These are phyloP conservation scores for Cerastoderma edule DNA, from an alignment of 2,888 invertebrate genomes.

Conservation along the genomic window DNA sequence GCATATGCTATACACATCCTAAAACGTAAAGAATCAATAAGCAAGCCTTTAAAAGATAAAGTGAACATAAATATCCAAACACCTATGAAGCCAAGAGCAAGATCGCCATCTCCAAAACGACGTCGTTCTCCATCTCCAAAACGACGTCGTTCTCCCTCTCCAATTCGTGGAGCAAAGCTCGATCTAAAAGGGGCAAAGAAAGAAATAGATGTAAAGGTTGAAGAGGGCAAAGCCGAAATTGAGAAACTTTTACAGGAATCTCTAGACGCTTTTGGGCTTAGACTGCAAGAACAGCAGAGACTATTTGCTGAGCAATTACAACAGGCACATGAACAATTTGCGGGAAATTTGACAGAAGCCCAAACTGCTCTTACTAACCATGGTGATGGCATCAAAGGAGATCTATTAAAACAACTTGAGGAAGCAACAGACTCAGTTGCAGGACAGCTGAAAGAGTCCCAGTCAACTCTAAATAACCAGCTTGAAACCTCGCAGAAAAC, in stretches of 20 bases:
- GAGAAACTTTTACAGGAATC: constrained; percentile 50
- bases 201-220: constrained; percentile 49
- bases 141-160: constrained; percentile 49
- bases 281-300: constrained; percentile 49
- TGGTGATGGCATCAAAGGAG: constrained; percentile 45
- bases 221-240: constrained; percentile 54
- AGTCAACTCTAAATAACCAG: constrained; percentile 43
- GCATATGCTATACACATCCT: constrained; percentile 54
- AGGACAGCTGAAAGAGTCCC: constrained; percentile 48
- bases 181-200: constrained; percentile 47
- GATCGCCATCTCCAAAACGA: constrained; percentile 28
- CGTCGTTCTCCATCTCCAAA: constrained; percentile 24
- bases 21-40: constrained; percentile 37
- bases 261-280: constrained; percentile 47
- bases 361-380: constrained; percentile 38
- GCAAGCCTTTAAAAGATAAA: constrained; percentile 36
- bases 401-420: constrained; percentile 35
- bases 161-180: constrained; percentile 39
- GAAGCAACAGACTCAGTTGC: constrained; percentile 38
- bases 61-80: constrained; percentile 20
- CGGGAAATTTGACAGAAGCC: constrained; percentile 45
- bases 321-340: constrained; percentile 52
- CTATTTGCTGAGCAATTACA: constrained; percentile 54
- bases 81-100: constrained; percentile 8
- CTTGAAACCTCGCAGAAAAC: constrained; percentile 45